Base-by-base conservation (phyloP, 2,797 vertebrate genomes). In the Lerista edwardsae region DNA sequence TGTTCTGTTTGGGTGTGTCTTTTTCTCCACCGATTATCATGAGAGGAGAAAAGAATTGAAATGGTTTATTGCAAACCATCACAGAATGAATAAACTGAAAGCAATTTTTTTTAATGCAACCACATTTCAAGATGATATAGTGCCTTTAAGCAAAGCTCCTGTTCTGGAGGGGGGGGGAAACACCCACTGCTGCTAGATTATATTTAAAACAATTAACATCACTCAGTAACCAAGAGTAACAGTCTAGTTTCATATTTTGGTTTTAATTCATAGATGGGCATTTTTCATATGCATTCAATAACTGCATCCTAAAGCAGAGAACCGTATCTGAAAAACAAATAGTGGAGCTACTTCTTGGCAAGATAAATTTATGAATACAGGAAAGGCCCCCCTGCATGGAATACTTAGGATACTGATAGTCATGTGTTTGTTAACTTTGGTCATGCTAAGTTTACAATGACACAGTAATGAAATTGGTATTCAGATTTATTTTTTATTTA, bases 101-200 rank as follows among this genome's bases (percentile, higher is more conserved):
- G 51, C 19, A 55, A 17, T 55, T 55, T 19, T 15, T 55, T 55
- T 55, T 55, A 77, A 41, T 34, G 25, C 41, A 72, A 21, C 29
- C 29, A 61, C 68, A 29, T 83, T 73, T 89, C 69, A 68, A 74
- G 1, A 36, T 17, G 21, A 6, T 31, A 23, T 59, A 74, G 72
- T 75, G n/a, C 15, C n/a, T 82, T 82, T 25, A 65, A 85, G 61
- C 86, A 85, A 83, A 23, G 23, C 36, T 25, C 61, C n/a, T 61
- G 14, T 0, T 64, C 82, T 62, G 9, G 2, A 17, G n/a, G n/a
- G n/a, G n/a, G n/a, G n/a, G n/a, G n/a, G 64, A n/a, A 71, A n/a
- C 31, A 69, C n/a, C n/a, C n/a, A 71, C 29, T 51, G 73, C 4
- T 57, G 73, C 5, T 79, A 72, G 39, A 65, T 62, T 83, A 57